These are phyloP conservation scores for Phoxinus dragarum DNA, from an alignment of 2,797 vertebrate species.

Conservation along the genomic window DNA sequence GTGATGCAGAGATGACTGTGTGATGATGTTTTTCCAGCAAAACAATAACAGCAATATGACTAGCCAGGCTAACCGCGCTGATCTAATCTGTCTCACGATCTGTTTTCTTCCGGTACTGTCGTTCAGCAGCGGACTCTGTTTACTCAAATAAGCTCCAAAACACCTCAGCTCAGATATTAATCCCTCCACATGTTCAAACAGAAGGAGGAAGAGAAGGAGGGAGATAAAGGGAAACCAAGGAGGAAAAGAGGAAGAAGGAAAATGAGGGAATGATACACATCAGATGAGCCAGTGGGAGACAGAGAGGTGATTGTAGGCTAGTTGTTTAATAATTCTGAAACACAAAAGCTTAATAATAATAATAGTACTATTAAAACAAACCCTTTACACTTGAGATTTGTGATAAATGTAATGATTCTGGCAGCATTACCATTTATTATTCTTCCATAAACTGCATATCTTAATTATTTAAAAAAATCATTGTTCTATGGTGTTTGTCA, in stretches of 20 bases:
- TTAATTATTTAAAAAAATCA: neutral
- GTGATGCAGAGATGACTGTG: slow-evolving; percentile 22
- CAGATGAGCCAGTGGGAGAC: slow-evolving; percentile 50
- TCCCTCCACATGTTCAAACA: slow-evolving; percentile 46
- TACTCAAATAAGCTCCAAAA: slow-evolving; percentile 43
- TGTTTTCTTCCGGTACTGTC: slow-evolving; percentile 35
- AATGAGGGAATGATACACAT: slow-evolving; percentile 59
- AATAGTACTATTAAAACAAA: neutral
- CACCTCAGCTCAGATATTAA: slow-evolving; percentile 47
- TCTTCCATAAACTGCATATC: neutral
- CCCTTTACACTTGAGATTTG: neutral
- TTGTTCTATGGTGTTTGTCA: neutral
- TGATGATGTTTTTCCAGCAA: slow-evolving; percentile 30
- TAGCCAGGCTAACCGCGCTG: slow-evolving; percentile 22
- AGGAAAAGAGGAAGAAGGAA: slow-evolving; percentile 21
- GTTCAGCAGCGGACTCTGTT: slow-evolving; percentile 12
- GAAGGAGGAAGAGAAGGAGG: slow-evolving; percentile 12
- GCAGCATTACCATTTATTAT: neutral
- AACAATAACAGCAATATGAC: slow-evolving; percentile 45
- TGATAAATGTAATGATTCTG: neutral
- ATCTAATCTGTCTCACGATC: slow-evolving; percentile 40
- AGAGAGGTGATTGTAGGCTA: slow-evolving; percentile 18
- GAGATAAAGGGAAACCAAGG: slow-evolving; percentile 54
- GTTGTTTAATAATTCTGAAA: neutral
- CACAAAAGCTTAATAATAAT: neutral